Percentiles rank a stretch among this genome's conserved stretches.
Evolutionary conservation across 37 sponge, comb jelly and placozoan species (phyloP).

Genomic region (Axinella damicornis): DNA sequence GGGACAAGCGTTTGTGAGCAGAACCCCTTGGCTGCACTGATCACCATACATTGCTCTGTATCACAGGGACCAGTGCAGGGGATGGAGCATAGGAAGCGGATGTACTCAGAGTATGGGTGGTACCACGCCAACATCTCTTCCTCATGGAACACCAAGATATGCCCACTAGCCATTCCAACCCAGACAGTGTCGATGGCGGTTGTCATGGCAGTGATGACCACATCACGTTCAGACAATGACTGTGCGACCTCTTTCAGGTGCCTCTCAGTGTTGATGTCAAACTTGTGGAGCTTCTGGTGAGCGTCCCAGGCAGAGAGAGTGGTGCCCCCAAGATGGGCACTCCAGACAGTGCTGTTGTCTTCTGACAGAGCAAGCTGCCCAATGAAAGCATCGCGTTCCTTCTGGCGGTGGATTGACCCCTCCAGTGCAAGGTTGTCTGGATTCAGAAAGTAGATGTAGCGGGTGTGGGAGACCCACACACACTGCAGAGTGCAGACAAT

Average conservation of each 20-base stretch:
- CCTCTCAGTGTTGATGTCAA: conserved; percentile 23
- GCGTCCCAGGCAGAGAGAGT: conserved; percentile 69
- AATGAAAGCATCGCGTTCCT: conserved; percentile 32
- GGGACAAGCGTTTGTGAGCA: neutral
- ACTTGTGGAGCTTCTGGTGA: conserved; percentile 26
- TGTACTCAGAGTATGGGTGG: conserved; percentile 54
- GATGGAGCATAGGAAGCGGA: conserved; percentile 55
- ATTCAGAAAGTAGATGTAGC: conserved; percentile 59
- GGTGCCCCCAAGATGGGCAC: conserved; percentile 62
- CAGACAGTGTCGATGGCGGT: conserved; percentile 79
- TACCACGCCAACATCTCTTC: conserved; percentile 39
- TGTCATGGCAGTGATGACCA: conserved; percentile 64
- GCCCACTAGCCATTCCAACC: conserved; percentile 82
- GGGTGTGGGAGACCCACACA: conserved; percentile 69
- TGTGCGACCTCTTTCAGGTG: neutral
- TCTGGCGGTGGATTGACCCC: neutral
- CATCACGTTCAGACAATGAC: neutral
- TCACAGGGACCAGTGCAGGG: conserved; percentile 56
- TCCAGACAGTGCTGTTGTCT: conserved; percentile 63
- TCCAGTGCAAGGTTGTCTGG: conserved; percentile 47
- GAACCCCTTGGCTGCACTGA: conserved; percentile 68
- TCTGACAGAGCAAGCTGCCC: conserved; percentile 44
- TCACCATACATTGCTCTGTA: conserved; percentile 71
- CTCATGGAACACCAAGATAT: conserved; percentile 66
- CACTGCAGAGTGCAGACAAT: conserved; percentile 26